A percentile compares a stretch with the other conserved stretches of the same genome.
Conservation (phyloP, 1,140 invertebrate genomes). For the Hirudo medicinalis region DNA sequence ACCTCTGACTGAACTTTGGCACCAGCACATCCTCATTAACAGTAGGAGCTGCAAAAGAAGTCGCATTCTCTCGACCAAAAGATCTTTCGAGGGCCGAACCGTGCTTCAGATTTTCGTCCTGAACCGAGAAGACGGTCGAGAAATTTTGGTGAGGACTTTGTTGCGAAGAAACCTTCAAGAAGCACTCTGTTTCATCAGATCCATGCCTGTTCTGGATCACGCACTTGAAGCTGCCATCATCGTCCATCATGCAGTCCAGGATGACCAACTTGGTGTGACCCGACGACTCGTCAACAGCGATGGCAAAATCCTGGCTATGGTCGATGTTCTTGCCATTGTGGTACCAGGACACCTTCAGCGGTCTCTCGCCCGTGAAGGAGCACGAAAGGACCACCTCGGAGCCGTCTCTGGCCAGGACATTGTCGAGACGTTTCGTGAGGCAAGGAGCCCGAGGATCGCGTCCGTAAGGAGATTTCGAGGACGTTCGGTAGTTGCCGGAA, state of each 20-base stretch:
- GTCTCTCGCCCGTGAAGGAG: conserved; percentile 33
- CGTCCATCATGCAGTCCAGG: conserved; percentile 42
- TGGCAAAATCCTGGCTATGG: conserved; percentile 38
- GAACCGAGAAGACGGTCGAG: neutral
- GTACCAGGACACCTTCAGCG: conserved; percentile 38
- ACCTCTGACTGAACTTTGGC: neutral
- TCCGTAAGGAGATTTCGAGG: neutral
- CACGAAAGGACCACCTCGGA: conserved; percentile 34
- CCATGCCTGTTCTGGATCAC: conserved; percentile 21
- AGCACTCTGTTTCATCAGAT: conserved; percentile 13
- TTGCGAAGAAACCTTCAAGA: conserved; percentile 5
- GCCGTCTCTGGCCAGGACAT: conserved; percentile 32
- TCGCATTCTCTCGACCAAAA: neutral
- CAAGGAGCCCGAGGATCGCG: conserved; percentile 32
- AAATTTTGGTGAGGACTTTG: neutral
- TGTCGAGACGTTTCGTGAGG: conserved; percentile 30
- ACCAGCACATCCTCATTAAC: neutral
- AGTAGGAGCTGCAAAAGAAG: neutral
- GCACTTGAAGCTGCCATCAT: conserved; percentile 26
- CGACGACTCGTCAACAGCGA: conserved; percentile 35
- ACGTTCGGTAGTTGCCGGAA: too few species aligned
- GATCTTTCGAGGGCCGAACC: neutral
- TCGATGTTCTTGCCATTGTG: conserved; percentile 39
- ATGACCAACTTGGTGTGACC: conserved; percentile 39
- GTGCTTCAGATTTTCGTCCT: neutral